Base-by-base conservation (phyloP, 1,140 invertebrate genomes). In the Drosophila kanapiae region DNA sequence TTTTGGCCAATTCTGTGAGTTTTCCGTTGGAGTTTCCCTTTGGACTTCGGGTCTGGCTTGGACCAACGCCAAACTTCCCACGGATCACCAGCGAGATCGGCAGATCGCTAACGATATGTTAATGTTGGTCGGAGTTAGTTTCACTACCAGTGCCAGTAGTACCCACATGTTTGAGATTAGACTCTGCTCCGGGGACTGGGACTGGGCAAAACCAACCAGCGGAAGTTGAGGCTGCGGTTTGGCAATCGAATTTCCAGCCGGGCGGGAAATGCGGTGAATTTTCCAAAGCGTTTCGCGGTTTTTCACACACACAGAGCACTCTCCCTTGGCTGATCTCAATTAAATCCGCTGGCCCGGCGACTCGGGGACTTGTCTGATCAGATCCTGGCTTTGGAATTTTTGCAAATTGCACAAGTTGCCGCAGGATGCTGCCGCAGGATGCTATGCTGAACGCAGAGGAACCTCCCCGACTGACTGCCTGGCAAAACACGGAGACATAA, bases 371-470 rank as follows among this genome's bases (percentile, higher is more conserved):
- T 88, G 87, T 91, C 85, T 85, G 83, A 91, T 91, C 75, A 75
- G 76, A 91, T 87, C 88, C 83, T 77, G 80, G 80, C 83, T 84
- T 91, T 91, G 88, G 88, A 88, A 85, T 80, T 91, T 91, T 47
- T 47, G 78, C 69, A 86, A 70, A 91, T 91, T 91, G 88, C 88
- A 91, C 88, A 91, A 91, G 87, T 91, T 69, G 51, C 40, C 37
- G 69, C 23, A 23, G 42, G 33, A 62, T 18, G 33, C 14, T n/a
- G n/a, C 23, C 18, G n/a, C 11, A 35, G 45, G 37, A 18, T 23
- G 31, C n/a, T 16, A 51, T 14, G 33, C 47, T 49, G 47, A 6
- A n/a, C 23, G 18, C 35, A 40, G 60, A 27, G 60, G 49, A 54
- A 57, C 33, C 62, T 13, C 31, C 33, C 65, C 51, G 48, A 57